Base-by-base conservation (phyloP, 1,140 invertebrate species). In the Drosophila ficusphila region DNA sequence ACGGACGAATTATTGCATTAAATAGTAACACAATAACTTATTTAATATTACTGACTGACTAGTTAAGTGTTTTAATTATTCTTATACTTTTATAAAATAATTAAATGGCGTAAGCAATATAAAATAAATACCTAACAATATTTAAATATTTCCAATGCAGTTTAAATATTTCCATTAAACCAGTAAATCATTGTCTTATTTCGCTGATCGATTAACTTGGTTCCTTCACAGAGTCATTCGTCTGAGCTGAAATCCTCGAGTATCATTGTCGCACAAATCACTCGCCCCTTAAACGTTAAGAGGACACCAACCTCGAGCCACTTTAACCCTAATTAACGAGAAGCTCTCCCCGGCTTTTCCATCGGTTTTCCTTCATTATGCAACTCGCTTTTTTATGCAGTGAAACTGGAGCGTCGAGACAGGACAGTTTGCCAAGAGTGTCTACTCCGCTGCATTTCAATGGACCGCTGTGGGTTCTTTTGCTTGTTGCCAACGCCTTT, bases 311-410 rank as follows among this genome's bases (percentile, higher is more conserved):
- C 51, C 36, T 33, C 49, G 18, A 48, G 53, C 51, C 67, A 68
- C 78, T 76, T 82, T 58, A 82, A 54, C 61, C 73, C 68, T 82
- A 81, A 82, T 81, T 81, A 81, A 81, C 56, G 73, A 25, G 54
- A 61, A 64, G 39, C 60, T 65, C 53, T 81, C 18, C 27, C 51
- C 57, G 42, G 46, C 56, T 33, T 31, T 58, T 16, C 65, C 54
- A 52, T 62, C 29, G 49, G 56, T 53, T 71, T 79, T 31, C 46
- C 54, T 51, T 79, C 53, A 61, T 76, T 71, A 65, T 76, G 47
- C 71, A 52, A 27, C 31, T 42, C 36, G 53, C 51, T 76, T 61
- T 51, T 44, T 56, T 33, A 39, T 60, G 38, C 29, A 11, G 31
- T 44, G 42, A 27, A 39, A 36, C 53, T 36, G 34, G 41, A 68